Evolutionary conservation across 1,140 invertebrate species (phyloP).

Genomic region (Scaptodrosophila lebanonensis): DNA sequence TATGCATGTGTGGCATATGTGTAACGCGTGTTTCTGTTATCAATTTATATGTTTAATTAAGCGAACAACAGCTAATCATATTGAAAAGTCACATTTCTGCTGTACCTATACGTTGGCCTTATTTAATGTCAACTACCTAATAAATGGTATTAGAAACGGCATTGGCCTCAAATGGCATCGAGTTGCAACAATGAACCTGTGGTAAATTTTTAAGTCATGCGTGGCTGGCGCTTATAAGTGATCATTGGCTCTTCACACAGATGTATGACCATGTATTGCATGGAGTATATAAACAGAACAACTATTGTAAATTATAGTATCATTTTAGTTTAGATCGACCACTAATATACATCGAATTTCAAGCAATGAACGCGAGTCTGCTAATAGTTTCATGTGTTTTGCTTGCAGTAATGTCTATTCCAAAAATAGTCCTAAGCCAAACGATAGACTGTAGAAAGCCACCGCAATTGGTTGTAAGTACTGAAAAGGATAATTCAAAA

Average conservation of each 20-base stretch:
- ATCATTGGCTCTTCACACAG: constrained; percentile 19
- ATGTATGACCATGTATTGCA: constrained; percentile 19
- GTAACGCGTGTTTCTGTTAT: constrained; percentile 17
- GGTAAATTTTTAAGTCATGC: constrained; percentile 58
- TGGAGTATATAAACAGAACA: constrained; percentile 51
- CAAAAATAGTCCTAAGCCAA: constrained; percentile 15
- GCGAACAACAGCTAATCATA: constrained; percentile 23
- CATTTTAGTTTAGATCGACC: constrained; percentile 22
- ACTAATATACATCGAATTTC: neutral
- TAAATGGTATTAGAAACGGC: constrained; percentile 61
- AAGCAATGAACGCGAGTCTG: constrained; percentile 30
- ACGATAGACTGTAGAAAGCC: constrained; percentile 66
- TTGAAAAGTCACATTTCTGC: constrained; percentile 15
- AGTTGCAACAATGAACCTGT: constrained; percentile 67
- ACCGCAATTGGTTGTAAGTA: constrained; percentile 58
- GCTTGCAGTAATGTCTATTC: constrained; percentile 8
- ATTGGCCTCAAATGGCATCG: constrained; percentile 59
- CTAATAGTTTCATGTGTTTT: constrained; percentile 10
- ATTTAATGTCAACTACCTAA: constrained; percentile 59
- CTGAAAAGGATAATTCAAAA: neutral
- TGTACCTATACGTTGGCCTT: constrained; percentile 39
- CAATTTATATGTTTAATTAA: constrained; percentile 61
- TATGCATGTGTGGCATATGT: constrained; percentile 12
- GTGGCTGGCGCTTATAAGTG: constrained; percentile 58
- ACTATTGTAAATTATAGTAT: constrained; percentile 19